Evolutionary conservation across 53 echinoderm and acorn worm species (phyloP), one percentile per base, ranked within the genome.

Genomic region (Pentamera pediparva): DNA sequence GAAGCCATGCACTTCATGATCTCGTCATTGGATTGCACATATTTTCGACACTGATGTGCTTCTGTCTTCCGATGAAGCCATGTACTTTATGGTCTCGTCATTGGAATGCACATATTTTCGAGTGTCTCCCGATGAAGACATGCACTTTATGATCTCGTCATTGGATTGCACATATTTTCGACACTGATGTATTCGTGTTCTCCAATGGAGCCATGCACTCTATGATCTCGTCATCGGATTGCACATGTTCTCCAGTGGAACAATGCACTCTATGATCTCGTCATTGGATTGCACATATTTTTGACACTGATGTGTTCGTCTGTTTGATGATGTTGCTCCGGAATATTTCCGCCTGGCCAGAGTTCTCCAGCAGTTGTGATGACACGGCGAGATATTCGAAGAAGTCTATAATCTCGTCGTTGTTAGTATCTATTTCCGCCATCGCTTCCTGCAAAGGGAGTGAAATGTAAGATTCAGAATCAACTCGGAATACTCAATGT

Each of bases 271-370:
- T 39, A n/a, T n/a, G n/a, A n/a, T n/a, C n/a, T 38, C 19, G 71
- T 77, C 56, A 93, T 75, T 93, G 94, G 26, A 93, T 61, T 3
- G 62, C 62, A 62, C 94, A 93, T 70, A 90, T 82, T 78, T 78
- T 84, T 20, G 94, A 93, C 13, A 93, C 87, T 9, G 86, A 86
- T 0, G 73, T 81, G 3, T 89, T 84, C 7, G 87, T 90, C 50
- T 93, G 87, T 29, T 76, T 77, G 19, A 93, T 90, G 32, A 93
- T 59, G 5, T 87, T 84, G 51, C 94, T 93, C 36, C 84, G 71
- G 71, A 93, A 93, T 33, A 93, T 84, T 65, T 89, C 92, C 26
- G 94, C 79, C 39, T 86, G 79, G 53, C 94, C 94, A n/a, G 87
- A 76, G 70, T 84, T 86, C 72, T 81, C 77, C 43, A 81, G 81